Conservation (phyloP, 2,113 vertebrate species). For the Phainopepla nitens region DNA sequence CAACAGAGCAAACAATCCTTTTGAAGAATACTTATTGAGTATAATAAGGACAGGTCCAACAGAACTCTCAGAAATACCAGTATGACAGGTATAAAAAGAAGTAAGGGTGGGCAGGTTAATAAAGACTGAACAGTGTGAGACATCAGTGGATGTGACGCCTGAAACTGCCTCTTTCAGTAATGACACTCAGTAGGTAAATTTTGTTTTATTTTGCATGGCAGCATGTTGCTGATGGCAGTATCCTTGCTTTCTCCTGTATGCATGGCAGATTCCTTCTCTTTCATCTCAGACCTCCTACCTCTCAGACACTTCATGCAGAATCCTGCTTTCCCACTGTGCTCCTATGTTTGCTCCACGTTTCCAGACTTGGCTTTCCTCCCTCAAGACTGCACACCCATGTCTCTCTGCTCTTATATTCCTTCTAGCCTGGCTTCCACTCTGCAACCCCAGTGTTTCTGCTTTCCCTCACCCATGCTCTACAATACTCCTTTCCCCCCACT, state of each 20-base stretch:
- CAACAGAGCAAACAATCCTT: not conserved
- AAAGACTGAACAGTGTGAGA: not conserved
- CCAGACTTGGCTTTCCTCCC: not conserved
- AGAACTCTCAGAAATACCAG: not conserved
- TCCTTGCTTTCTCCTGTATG: not conserved
- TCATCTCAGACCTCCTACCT: not conserved
- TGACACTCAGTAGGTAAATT: not conserved
- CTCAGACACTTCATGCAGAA: not conserved
- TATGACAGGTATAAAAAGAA: not conserved
- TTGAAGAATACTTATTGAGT: not conserved
- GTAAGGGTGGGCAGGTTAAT: not conserved
- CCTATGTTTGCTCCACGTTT: not conserved
- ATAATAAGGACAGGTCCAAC: not conserved
- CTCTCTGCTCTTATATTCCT: not conserved
- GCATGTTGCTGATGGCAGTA: not conserved
- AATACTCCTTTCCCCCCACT: accelerated
- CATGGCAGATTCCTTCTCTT: not conserved
- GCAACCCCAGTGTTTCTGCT: not conserved
- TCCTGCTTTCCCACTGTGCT: not conserved
- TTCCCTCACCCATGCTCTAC: not conserved
- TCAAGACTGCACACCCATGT: accelerated
- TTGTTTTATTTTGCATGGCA: not conserved
- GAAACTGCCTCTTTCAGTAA: not conserved
- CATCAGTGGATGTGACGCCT: not conserved
- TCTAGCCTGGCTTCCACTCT: not conserved